Evolutionary conservation across 1,140 invertebrate genomes (phyloP).

Genomic region (Ylistrum balloti): DNA sequence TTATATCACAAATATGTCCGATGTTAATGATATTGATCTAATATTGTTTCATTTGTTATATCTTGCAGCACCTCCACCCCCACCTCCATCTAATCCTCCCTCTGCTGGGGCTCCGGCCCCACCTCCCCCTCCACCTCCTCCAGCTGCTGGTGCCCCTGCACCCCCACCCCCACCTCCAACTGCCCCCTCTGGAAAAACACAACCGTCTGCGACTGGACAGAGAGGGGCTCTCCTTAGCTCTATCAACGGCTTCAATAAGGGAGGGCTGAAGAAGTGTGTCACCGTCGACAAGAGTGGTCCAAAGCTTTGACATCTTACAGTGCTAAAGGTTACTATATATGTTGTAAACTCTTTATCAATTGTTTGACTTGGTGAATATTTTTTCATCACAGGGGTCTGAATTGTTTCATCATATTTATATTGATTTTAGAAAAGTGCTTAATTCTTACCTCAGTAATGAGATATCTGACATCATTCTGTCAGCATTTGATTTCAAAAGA

Average conservation of each 20-base stretch:
- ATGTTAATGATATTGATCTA: neutral
- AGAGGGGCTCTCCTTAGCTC: slow-evolving; percentile 78
- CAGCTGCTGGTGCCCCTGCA: slow-evolving; percentile 63
- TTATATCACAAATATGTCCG: neutral
- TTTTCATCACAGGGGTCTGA: too few relatives aligned
- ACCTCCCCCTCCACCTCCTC: slow-evolving; percentile 62
- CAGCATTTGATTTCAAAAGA: too few relatives aligned
- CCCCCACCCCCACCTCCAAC: slow-evolving; percentile 42
- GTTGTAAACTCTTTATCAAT: too few relatives aligned
- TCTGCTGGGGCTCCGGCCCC: slow-evolving; percentile 43
- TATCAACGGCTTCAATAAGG: slow-evolving; percentile 78
- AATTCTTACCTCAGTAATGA: too few relatives aligned
- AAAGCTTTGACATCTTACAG: slow-evolving; percentile 65
- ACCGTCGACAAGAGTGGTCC: slow-evolving; percentile 79
- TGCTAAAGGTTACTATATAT: too few relatives aligned
- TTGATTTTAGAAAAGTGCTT: too few relatives aligned
- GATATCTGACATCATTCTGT: too few relatives aligned
- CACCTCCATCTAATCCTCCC: slow-evolving; percentile 44
- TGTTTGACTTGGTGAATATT: too few relatives aligned
- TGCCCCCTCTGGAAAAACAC: slow-evolving; percentile 55
- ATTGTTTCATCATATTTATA: too few relatives aligned
- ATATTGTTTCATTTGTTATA: neutral
- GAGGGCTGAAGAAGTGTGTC: slow-evolving; percentile 75
- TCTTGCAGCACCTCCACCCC: slow-evolving; percentile 50
- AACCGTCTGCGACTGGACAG: slow-evolving; percentile 55